These are phyloP conservation scores for Cladorhizidae sp. DNA, from an alignment of 37 sponge, comb jelly and placozoan genomes.

Conservation along the genomic window DNA sequence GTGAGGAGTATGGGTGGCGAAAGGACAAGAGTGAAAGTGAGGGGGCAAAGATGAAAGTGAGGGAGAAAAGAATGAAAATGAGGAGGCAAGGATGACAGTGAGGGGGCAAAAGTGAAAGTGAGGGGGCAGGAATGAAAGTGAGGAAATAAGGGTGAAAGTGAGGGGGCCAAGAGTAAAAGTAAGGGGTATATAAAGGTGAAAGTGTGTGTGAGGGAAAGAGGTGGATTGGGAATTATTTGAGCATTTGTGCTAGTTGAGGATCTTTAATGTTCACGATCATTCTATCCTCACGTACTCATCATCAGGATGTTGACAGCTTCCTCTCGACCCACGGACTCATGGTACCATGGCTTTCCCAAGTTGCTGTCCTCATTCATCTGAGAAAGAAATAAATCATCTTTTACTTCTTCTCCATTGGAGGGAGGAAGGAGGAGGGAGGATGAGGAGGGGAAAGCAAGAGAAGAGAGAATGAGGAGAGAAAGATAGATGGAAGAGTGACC, in stretches of 20 bases:
- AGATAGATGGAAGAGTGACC: no score
- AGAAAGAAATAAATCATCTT: background rate
- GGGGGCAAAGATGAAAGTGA: background rate
- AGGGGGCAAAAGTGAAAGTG: constrained; percentile 1
- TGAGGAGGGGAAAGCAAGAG: background rate
- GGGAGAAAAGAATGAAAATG: background rate
- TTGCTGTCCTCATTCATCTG: constrained; percentile 56
- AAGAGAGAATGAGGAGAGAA: background rate
- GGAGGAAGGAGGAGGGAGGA: background rate
- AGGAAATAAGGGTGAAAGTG: background rate
- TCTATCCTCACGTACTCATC: constrained; percentile 50
- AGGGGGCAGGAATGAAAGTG: background rate
- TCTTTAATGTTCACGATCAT: no score
- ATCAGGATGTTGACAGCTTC: constrained; percentile 55
- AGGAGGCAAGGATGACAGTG: no score
- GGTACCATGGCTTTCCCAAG: constrained; percentile 80
- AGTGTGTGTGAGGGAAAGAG: background rate
- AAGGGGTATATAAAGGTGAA: no score
- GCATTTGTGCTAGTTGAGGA: no score
- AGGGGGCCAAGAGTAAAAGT: no score
- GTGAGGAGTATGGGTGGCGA: no score
- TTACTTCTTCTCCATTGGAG: background rate
- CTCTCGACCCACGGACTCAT: constrained; percentile 56
- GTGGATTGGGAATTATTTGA: no score
- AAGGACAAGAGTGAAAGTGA: background rate